Base-by-base conservation (phyloP, 2,113 vertebrate genomes). In the Psammodynastes pulverulentus region DNA sequence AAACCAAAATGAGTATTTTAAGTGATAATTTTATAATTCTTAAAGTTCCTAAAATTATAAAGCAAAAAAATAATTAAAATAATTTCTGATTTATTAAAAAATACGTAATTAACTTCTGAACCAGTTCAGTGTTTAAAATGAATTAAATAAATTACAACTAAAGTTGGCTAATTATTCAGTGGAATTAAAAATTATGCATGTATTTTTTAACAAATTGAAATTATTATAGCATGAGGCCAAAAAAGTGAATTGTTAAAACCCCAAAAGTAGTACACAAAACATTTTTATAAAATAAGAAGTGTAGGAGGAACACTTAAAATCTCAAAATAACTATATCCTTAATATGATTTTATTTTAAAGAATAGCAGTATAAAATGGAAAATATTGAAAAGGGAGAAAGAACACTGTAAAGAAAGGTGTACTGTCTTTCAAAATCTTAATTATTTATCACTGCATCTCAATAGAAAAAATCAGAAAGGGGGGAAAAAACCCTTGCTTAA, bases 61-160 rank as follows among this genome's bases (percentile, higher is more conserved):
- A 92, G 72, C 43, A 95, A 23, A 24, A 15, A 93, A 91, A 49
- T 1, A 94, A 94, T 17, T 93, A 94, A 96, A 95, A 91, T 52
- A 94, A 93, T 91, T 52, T 86, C 24, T 84, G 86, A 89, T 90
- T 94, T 95, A 93, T 67, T 86, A 94, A 90, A 89, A 93, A 95
- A 92, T 89, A 94, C 43, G 85, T 95, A 95, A 90, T 96, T 95
- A 96, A 95, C 67, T 94, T 93, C 88, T 90, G 23, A 93, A 95
- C 92, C 90, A 9, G 84, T 94, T 96, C 90, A 94, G 89, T 94
- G 87, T 96, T 96, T 97, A 95, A n/a, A 93, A 23, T 95, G 56
- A 97, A 67, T 52, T 89, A 96, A 95, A 96, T 29, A 90, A 39
- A 95, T 93, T 46, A 96, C 96, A 96, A 93, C 39, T 91, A 85